Evolutionary conservation across 2,888 invertebrate species (phyloP).

Genomic region (Polydrusus tereticollis): DNA sequence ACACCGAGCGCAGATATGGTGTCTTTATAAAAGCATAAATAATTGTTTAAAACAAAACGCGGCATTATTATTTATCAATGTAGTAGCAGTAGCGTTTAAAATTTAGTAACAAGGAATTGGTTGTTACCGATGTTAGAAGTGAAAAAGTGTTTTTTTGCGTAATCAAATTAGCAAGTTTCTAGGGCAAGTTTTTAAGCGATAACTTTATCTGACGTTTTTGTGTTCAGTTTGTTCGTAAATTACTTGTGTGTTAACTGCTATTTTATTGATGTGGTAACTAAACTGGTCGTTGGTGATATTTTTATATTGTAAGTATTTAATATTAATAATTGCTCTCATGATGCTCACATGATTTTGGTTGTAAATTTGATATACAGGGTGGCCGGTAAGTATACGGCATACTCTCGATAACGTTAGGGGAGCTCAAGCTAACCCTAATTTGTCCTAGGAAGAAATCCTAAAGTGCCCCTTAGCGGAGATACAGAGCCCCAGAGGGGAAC

Average conservation of each 20-base stretch:
- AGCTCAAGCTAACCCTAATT: too few species aligned
- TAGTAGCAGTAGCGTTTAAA: neutral
- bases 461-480: too few species aligned
- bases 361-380: too few species aligned
- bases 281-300: too few species aligned
- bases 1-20: neutral
- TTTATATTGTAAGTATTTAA: too few species aligned
- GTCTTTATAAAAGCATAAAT: neutral
- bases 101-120: slow-evolving; percentile 10
- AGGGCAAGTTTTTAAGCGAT: neutral
- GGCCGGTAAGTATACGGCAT: too few species aligned
- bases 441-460: too few species aligned
- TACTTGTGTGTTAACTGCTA: neutral
- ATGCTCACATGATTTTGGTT: too few species aligned
- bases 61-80: slow-evolving; percentile 17
- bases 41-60: slow-evolving; percentile 18
- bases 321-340: too few species aligned
- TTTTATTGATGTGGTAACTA: neutral
- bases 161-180: slow-evolving; percentile 6
- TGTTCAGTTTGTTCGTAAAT: neutral
- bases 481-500: too few species aligned
- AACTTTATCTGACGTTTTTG: neutral
- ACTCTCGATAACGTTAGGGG: too few species aligned
- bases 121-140: slow-evolving; percentile 2
- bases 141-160: neutral